phyloP scores from a whole-genome alignment of 2,113 vertebrate species.

The Mellivora capensis region DNA sequence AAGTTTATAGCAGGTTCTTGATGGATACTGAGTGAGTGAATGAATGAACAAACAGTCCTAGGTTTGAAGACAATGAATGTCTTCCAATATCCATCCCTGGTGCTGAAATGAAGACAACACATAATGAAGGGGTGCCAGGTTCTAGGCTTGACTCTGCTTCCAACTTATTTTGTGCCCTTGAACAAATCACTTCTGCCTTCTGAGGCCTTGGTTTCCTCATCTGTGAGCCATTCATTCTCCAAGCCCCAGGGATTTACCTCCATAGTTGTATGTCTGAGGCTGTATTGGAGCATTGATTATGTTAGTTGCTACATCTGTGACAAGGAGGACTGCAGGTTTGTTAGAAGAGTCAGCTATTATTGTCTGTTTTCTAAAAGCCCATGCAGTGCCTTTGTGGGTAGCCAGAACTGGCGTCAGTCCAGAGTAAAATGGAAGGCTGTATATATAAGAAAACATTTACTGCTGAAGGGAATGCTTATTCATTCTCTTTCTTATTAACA shows the following conservation, averaged over 20 bases:
- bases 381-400: neutral
- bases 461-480: neutral
- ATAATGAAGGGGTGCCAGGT: too few relatives aligned
- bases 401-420: neutral
- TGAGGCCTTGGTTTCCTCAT: neutral
- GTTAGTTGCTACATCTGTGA: neutral
- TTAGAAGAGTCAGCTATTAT: neutral
- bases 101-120: neutral
- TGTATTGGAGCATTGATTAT: neutral
- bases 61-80: neutral
- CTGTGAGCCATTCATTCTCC: neutral
- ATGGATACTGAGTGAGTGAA: neutral
- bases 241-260: neutral
- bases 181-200: neutral
- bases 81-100: neutral
- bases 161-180: neutral
- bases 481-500: neutral
- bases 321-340: neutral
- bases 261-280: neutral
- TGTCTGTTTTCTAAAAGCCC: neutral
- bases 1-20: neutral
- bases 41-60: neutral
- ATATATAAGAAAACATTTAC: slow-evolving; percentile 43
- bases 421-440: neutral
- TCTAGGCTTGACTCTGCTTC: neutral